Evolutionary conservation across 1,140 invertebrate species (phyloP).

Genomic region (Drosophila paulistorum): DNA sequence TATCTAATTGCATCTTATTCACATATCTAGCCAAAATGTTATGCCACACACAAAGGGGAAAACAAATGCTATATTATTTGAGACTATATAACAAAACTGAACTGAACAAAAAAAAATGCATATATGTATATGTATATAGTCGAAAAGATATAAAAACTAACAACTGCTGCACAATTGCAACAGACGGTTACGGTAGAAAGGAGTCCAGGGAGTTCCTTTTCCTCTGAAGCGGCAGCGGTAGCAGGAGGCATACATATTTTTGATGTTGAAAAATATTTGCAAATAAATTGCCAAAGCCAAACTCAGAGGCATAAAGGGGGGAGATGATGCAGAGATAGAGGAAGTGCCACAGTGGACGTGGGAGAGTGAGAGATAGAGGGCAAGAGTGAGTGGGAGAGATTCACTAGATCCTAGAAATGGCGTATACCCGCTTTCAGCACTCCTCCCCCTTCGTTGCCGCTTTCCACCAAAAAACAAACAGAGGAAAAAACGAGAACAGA

Average conservation of each 20-base stretch:
- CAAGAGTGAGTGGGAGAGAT: background rate
- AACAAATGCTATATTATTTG: constrained; percentile 13
- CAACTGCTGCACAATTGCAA: constrained; percentile 52
- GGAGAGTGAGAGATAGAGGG: background rate
- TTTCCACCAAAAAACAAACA: constrained; percentile 6
- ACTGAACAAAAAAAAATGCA: no score
- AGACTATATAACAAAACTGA: constrained; percentile 12
- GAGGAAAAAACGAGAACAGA: constrained; percentile 18
- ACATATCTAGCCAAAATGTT: background rate
- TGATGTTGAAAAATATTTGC: constrained; percentile 76
- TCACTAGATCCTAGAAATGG: constrained; percentile 16
- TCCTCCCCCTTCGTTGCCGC: background rate
- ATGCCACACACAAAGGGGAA: constrained; percentile 8
- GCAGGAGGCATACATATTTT: constrained; percentile 57
- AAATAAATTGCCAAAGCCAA: constrained; percentile 66
- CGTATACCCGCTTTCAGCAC: background rate
- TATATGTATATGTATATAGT: constrained; percentile 16
- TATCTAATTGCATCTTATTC: constrained; percentile 7
- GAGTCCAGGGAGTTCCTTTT: background rate
- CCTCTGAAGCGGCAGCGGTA: background rate
- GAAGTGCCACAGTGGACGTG: background rate
- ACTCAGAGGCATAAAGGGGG: constrained; percentile 18
- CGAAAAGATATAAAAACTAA: constrained; percentile 48
- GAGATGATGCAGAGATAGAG: constrained; percentile 14
- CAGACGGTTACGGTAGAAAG: constrained; percentile 3